A percentile compares a stretch with the other conserved stretches of the same genome.
phyloP scores from a whole-genome alignment of 1,140 invertebrate species.

The Lepidurus couesii region DNA sequence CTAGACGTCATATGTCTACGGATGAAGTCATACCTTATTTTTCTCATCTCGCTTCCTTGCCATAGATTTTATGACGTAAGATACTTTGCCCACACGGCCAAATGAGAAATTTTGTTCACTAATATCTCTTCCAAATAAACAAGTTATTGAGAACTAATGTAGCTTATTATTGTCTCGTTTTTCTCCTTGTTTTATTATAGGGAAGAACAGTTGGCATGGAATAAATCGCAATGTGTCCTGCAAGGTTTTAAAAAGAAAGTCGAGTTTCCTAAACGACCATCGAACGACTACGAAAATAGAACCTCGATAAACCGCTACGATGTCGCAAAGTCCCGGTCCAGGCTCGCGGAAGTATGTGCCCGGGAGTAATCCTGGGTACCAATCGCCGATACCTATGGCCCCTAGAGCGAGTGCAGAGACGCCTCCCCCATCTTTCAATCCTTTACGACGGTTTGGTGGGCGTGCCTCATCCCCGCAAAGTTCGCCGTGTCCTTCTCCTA shows the following conservation, averaged over 20 bases:
- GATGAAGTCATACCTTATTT: too few species aligned
- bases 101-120: too few species aligned
- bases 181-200: background rate
- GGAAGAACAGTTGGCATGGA: background rate
- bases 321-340: slow-evolving; percentile 5
- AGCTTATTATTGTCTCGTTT: background rate
- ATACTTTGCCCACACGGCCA: too few species aligned
- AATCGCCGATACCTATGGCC: background rate
- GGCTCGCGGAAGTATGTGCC: background rate
- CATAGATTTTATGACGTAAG: too few species aligned
- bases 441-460: slow-evolving; percentile 24
- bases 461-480: background rate
- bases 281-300: background rate
- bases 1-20: too few species aligned
- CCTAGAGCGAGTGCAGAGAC: background rate
- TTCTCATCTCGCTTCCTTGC: too few species aligned
- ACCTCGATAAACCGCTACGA: slow-evolving; percentile 3
- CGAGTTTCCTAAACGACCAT: background rate
- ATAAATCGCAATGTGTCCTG: background rate
- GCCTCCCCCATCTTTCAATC: slow-evolving; percentile 5
- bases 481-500: slow-evolving; percentile 28
- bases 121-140: too few species aligned
- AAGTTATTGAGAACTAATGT: too few species aligned
- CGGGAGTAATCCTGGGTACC: slow-evolving; percentile 13
- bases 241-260: background rate